These are phyloP conservation scores for Sturnira hondurensis DNA, from an alignment of 2,113 vertebrate species.

Conservation along the genomic window DNA sequence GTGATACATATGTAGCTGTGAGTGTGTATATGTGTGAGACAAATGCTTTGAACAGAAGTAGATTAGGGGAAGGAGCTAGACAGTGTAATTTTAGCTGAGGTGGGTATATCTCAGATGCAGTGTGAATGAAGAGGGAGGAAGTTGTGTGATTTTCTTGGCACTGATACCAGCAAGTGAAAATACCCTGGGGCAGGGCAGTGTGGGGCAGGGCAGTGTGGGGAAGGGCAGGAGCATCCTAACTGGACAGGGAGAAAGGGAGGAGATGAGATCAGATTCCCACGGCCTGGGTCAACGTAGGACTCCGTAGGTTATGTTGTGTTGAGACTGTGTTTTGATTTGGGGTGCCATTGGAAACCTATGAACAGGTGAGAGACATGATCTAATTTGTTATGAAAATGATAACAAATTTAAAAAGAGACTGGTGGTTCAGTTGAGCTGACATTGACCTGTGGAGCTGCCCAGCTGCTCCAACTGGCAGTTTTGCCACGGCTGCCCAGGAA, in stretches of 20 bases:
- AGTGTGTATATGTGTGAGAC: not conserved
- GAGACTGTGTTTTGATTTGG: not conserved
- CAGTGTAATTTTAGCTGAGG: not conserved
- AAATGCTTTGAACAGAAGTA: not conserved
- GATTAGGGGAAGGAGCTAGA: not conserved
- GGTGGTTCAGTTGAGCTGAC: not conserved
- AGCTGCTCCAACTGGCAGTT: not conserved
- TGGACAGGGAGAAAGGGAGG: not conserved
- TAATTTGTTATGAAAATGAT: not conserved
- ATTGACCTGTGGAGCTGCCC: not conserved
- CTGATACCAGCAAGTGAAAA: not conserved
- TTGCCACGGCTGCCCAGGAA: not conserved
- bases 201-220: not conserved
- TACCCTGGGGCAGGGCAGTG: no score
- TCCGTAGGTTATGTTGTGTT: not conserved
- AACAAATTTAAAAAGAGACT: not conserved
- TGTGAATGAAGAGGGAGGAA: not conserved
- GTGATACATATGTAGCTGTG: not conserved
- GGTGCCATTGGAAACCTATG: not conserved
- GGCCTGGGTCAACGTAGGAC: fast-evolving
- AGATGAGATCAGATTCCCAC: not conserved
- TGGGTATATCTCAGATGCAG: not conserved
- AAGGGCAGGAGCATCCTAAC: not conserved
- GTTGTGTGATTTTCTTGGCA: not conserved
- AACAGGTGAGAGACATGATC: not conserved